These are phyloP conservation scores for Ceramica pisi DNA, from an alignment of 2,888 invertebrate species.

Conservation along the genomic window DNA sequence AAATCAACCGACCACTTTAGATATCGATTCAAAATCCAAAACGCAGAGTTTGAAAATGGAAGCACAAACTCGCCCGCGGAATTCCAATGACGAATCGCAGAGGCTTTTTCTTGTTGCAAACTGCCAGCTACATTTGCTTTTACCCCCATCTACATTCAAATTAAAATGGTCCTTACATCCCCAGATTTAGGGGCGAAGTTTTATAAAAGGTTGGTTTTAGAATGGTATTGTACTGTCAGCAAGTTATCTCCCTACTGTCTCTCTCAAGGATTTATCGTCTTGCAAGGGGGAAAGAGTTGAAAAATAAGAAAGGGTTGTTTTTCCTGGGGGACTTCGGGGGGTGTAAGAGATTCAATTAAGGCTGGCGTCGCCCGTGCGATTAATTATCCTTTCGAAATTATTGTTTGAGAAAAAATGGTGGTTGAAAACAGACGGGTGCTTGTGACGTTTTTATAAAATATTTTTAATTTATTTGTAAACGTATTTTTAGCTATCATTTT, in stretches of 20 bases:
- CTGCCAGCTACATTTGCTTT: constrained; percentile 66
- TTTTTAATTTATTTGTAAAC: constrained; percentile 16
- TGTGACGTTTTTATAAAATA: constrained; percentile 37
- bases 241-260: constrained; percentile 89
- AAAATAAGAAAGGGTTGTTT: constrained; percentile 91
- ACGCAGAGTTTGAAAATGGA: constrained; percentile 84
- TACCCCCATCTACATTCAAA: constrained; percentile 22
- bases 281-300: constrained; percentile 85
- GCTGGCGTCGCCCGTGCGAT: constrained; percentile 83
- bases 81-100: constrained; percentile 90
- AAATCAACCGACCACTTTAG: constrained; percentile 34
- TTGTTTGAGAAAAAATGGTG: constrained; percentile 74
- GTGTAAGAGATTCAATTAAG: constrained; percentile 88
- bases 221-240: constrained; percentile 68
- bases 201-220: constrained; percentile 21
- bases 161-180: constrained; percentile 36
- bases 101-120: constrained; percentile 89
- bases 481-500: background rate
- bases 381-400: constrained; percentile 87
- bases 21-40: constrained; percentile 80
- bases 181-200: constrained; percentile 14
- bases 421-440: constrained; percentile 39
- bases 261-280: constrained; percentile 90
- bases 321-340: constrained; percentile 85
- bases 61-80: constrained; percentile 86